These are phyloP conservation scores for Spilosoma lubricipeda DNA, from an alignment of 2,888 invertebrate genomes.

Conservation along the genomic window DNA sequence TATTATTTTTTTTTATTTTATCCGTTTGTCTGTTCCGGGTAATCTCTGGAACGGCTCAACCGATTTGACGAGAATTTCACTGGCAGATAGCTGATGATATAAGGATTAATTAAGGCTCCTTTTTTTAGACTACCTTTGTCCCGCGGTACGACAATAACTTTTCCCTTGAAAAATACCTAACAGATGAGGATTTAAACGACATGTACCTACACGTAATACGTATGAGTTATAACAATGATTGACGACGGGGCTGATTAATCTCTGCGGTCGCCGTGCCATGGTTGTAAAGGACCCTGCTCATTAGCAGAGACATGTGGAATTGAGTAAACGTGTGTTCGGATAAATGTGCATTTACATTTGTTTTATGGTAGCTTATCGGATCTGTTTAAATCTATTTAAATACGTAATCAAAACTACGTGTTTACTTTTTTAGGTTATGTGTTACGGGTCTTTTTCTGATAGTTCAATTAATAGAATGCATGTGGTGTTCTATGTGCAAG, in stretches of 20 bases:
- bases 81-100: no score
- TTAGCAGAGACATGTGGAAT: slow-evolving; percentile 1
- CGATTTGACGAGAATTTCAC: no score
- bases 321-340: not conserved
- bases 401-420: not conserved
- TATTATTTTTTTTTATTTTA: no score
- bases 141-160: no score
- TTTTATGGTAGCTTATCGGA: not conserved
- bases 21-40: no score
- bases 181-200: not conserved
- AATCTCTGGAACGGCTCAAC: no score
- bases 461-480: no score
- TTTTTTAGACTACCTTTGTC: no score
- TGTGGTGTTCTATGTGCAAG: no score
- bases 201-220: slow-evolving; percentile 13
- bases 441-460: not conserved
- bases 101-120: no score
- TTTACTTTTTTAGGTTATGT: not conserved
- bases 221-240: slow-evolving; percentile 27
- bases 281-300: not conserved
- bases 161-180: not conserved
- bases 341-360: not conserved
- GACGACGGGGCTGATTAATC: slow-evolving; percentile 33
- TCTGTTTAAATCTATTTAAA: not conserved
- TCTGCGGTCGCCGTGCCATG: not conserved